These are phyloP conservation scores for Calameuta filiformis DNA, from an alignment of 2,888 invertebrate species.

Conservation along the genomic window DNA sequence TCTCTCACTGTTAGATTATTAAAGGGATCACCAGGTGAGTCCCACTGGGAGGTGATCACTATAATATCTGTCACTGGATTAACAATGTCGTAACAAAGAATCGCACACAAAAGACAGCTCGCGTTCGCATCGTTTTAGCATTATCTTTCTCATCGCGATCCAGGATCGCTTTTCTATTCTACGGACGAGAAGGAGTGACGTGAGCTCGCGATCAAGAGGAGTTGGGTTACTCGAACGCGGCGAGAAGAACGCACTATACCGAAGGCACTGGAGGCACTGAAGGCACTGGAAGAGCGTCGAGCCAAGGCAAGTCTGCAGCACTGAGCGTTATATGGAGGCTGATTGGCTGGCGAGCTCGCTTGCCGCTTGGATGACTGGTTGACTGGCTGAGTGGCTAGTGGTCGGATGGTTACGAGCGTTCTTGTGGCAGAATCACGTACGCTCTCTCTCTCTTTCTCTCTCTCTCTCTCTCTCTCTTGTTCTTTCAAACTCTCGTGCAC, in stretches of 20 bases:
- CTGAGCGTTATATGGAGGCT: slow-evolving; percentile 32
- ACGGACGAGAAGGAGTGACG: neutral
- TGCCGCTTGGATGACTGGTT: slow-evolving; percentile 29
- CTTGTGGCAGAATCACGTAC: slow-evolving; percentile 18
- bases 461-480: slow-evolving; percentile 12
- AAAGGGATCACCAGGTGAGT: neutral
- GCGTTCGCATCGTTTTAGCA: neutral
- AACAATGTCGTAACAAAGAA: neutral
- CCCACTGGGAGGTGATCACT: neutral
- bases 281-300: neutral
- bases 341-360: slow-evolving; percentile 48
- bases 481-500: neutral
- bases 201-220: neutral
- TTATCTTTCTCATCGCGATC: neutral
- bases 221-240: neutral
- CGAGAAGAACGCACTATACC: neutral
- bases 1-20: slow-evolving; percentile 12
- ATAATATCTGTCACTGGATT: neutral
- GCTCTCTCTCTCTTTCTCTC: slow-evolving; percentile 1
- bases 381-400: slow-evolving; percentile 30
- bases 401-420: slow-evolving; percentile 21
- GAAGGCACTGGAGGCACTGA: neutral
- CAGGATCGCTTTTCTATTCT: neutral
- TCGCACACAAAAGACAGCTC: neutral
- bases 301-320: slow-evolving; percentile 1